Evolutionary conservation across 2,888 invertebrate genomes (phyloP).

Genomic region (Hermaeophaga mercurialis): DNA sequence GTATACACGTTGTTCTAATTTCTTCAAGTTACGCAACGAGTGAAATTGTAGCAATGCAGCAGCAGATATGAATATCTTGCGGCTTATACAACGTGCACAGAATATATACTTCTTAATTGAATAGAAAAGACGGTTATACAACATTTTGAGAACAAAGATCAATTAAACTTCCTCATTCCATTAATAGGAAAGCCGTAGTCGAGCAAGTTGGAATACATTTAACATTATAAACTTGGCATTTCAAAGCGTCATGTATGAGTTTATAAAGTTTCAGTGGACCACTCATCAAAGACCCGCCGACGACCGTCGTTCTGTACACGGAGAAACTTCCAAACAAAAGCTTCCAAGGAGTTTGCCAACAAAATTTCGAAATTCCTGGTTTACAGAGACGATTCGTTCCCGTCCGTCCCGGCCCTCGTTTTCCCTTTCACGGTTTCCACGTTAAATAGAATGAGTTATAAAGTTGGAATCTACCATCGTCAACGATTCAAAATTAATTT

Average conservation of each 20-base stretch:
- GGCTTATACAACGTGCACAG: constrained; percentile 16
- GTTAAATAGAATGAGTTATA: not conserved
- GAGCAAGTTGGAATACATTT: constrained; percentile 38
- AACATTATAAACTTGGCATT: constrained; percentile 41
- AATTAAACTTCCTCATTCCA: constrained; percentile 37
- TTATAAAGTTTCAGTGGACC: constrained; percentile 44
- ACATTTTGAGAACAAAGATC: constrained; percentile 37
- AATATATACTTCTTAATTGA: constrained; percentile 20
- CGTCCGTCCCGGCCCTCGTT: constrained; percentile 6
- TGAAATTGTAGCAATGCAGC: not conserved
- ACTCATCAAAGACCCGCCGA: constrained; percentile 42
- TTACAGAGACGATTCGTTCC: constrained; percentile 22
- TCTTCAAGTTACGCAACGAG: too few species aligned
- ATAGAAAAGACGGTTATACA: constrained; percentile 25
- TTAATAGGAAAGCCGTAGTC: constrained; percentile 38
- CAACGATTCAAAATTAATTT: not conserved
- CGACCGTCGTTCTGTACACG: constrained; percentile 27
- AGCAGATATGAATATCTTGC: constrained; percentile 1
- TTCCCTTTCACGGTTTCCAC: constrained; percentile 9
- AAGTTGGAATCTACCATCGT: not conserved
- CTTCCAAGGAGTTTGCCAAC: constrained; percentile 38
- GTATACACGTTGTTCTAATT: too few species aligned
- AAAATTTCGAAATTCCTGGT: constrained; percentile 40
- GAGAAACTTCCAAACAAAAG: constrained; percentile 36
- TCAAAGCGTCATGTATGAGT: constrained; percentile 41